phyloP scores from a whole-genome alignment of 2,888 invertebrate species.

The Yponomeuta sedellus region DNA sequence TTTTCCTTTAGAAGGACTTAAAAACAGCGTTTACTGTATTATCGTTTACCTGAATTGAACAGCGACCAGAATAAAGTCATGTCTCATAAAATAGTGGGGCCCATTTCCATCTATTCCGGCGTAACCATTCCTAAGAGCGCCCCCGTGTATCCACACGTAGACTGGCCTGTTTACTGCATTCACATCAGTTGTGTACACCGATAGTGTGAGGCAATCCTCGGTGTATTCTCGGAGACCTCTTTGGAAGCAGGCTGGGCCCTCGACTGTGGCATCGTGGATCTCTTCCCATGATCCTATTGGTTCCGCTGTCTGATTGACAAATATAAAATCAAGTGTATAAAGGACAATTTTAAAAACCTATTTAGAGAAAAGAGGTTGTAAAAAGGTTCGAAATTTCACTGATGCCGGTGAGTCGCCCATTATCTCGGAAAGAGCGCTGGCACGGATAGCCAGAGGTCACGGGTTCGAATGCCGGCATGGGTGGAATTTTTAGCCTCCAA shows the following conservation, averaged over 20 bases:
- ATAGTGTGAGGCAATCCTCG: constrained; percentile 18
- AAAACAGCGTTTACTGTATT: not conserved
- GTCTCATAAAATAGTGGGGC: constrained; percentile 27
- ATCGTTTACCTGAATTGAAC: constrained; percentile 28
- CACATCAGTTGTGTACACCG: constrained; percentile 15
- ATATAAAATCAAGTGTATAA: not conserved
- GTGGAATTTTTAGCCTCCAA: too few species aligned
- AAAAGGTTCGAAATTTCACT: too few species aligned
- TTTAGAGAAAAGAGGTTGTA: too few species aligned
- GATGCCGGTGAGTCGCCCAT: too few species aligned
- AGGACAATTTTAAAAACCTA: too few species aligned
- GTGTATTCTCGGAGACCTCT: not conserved
- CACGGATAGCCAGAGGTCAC: too few species aligned
- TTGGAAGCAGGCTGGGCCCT: constrained; percentile 17
- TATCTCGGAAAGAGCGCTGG: too few species aligned
- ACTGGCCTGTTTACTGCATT: not conserved
- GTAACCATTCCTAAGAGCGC: constrained; percentile 10
- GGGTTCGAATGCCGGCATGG: too few species aligned
- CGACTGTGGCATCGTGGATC: constrained; percentile 10
- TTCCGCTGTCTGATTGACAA: constrained; percentile 10
- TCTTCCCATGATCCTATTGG: constrained; percentile 9
- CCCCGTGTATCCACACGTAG: constrained; percentile 11
- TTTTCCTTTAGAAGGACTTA: too few species aligned
- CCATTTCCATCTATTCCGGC: constrained; percentile 20
- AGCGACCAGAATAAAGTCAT: constrained; percentile 34